Conservation (phyloP, 2,797 vertebrate genomes). For the Ctenosaura bakeri region DNA sequence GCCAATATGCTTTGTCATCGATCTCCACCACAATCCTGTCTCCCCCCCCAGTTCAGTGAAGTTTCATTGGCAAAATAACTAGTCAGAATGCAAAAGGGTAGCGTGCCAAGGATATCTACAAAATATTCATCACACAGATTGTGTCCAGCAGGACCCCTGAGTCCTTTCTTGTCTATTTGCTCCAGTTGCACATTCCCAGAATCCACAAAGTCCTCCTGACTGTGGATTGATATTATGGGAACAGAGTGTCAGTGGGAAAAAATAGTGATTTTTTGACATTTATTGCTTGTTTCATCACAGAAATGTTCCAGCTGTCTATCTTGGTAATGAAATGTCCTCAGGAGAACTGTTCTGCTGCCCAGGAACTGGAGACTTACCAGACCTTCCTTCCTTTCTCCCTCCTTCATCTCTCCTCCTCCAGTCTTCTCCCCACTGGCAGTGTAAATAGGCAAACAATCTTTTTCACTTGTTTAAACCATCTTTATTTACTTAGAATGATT, state of each 20-base stretch:
- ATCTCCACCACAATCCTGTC: not conserved
- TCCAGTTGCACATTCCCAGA: not conserved
- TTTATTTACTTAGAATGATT: constrained; percentile 37
- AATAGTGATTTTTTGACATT: not conserved
- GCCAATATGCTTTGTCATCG: not conserved
- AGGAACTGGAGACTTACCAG: constrained; percentile 25
- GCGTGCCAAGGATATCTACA: constrained; percentile 17
- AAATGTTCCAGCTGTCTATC: constrained; percentile 38
- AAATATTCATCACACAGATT: fast-evolving
- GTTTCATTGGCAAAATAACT: not conserved
- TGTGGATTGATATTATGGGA: constrained; percentile 14
- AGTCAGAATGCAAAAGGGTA: not conserved
- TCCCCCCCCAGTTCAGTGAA: not conserved
- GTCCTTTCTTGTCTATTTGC: not conserved
- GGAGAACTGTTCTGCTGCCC: constrained; percentile 44
- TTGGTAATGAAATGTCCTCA: not conserved
- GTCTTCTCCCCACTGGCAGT: not conserved
- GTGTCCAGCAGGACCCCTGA: not conserved
- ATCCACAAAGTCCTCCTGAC: not conserved
- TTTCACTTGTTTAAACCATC: constrained; percentile 40
- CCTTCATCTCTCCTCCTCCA: not conserved
- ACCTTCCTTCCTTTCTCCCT: not conserved
- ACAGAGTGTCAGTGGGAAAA: constrained; percentile 35
- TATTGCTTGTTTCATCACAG: constrained; percentile 47
- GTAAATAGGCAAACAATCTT: constrained; percentile 36